These are phyloP conservation scores for Matsumurasca onukii DNA, from an alignment of 1,140 invertebrate genomes.

Conservation along the genomic window DNA sequence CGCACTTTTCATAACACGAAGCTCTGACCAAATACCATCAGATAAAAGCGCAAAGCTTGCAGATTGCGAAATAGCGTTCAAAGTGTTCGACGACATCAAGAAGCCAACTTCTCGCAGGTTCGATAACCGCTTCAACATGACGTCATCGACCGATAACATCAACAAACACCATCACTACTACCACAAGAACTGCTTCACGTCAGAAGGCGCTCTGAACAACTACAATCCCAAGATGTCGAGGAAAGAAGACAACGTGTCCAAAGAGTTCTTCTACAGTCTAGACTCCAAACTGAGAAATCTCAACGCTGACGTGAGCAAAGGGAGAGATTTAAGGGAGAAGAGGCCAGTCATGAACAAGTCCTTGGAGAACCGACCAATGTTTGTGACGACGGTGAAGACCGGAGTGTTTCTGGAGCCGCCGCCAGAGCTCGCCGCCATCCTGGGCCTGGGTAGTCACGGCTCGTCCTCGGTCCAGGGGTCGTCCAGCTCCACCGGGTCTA, in stretches of 20 bases:
- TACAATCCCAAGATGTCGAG: conserved; percentile 17
- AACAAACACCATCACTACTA: conserved; percentile 45
- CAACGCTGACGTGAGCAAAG: conserved; percentile 48
- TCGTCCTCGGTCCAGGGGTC: conserved; percentile 39
- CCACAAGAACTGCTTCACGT: conserved; percentile 27
- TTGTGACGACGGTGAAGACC: conserved; percentile 74
- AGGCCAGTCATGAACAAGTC: conserved; percentile 2
- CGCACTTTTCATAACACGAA: no score
- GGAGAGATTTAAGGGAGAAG: neutral
- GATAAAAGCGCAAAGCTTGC: conserved; percentile 9
- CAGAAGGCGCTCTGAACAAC: conserved; percentile 14
- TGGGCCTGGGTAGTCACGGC: conserved; percentile 56
- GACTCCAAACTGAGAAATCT: conserved; percentile 63
- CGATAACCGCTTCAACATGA: conserved; percentile 15
- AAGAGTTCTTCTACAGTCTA: conserved; percentile 61
- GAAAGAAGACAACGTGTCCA: conserved; percentile 41
- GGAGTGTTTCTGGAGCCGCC: conserved; percentile 77
- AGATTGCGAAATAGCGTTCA: conserved; percentile 10
- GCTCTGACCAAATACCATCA: neutral
- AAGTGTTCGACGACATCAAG: conserved; percentile 37
- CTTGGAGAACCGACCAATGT: conserved; percentile 46
- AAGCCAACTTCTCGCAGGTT: conserved; percentile 28
- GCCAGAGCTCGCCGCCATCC: conserved; percentile 63
- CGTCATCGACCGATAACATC: conserved; percentile 44
- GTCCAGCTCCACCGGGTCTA: conserved; percentile 44